Base-by-base conservation (phyloP, 2,113 vertebrate species). In the Lynx canadensis region DNA sequence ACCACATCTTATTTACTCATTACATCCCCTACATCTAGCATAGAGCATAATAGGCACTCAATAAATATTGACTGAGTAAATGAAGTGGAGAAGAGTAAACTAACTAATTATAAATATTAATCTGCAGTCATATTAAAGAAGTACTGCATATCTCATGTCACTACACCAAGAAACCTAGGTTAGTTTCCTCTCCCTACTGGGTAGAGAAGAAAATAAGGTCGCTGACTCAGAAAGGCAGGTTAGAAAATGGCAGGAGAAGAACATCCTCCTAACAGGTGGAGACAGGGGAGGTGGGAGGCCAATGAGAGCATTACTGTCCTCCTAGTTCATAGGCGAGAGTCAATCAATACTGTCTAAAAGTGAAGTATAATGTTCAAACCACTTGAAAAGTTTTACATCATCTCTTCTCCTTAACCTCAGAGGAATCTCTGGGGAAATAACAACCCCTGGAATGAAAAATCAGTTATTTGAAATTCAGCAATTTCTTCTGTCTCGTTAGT, bases 381-480 rank as follows among this genome's bases (percentile, higher is more conserved):
- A 87, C 68, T 89, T 82, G 11, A 94, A 95, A 18, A 57, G 9
- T 41, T 94, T 96, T 74, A 60, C 9, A 66, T 90, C 80, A 78
- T 91, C 19, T 41, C 45, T 76, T 85, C 55, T n/a, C 74, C 63
- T 90, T 94, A 74, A 79, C 18, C 12, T 94, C 45, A 74, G 27
- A 97, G 45, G 29, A 94, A 90, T 86, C 31, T 78, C 57, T 63
- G 8, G 45, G n/a, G 83, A 83, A 94, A 82, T 71, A 93, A 78
- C 23, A 66, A 84, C 7, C 7, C 11, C 41, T 68, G 3, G n/a
- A 93, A 68, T 48, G 5, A 80, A 63, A 95, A 93, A 73, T 16
- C 2, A 52, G 55, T 84, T 78, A 89, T 66, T 65, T 89, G 57
- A 97, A 95, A 94, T 94, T 96, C 73, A 95, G 25, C 15, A 91